Base-by-base conservation (phyloP, 1,140 invertebrate genomes). In the Apis dorsata region DNA sequence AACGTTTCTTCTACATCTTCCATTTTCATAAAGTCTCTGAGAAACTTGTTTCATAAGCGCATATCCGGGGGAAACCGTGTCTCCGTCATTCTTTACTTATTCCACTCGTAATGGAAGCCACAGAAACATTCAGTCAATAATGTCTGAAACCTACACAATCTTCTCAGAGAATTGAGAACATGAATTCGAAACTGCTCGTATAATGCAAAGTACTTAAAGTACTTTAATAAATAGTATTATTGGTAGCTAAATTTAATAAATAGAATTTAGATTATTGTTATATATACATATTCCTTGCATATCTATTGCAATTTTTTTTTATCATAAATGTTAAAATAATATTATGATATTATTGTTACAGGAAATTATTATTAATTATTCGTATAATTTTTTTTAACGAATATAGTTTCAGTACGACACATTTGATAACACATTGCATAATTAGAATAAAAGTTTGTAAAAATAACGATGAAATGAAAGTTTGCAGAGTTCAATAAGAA, bases 401-500 rank as follows among this genome's bases (percentile, higher is more conserved):
- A 2, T 4, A 8, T 68, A 44, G 19, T 21, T 12, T 9, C 11
- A 49, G 34, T 21, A 4, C 19, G 9, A 79, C 53, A 44, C 57
- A 65, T 83, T 86, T 66, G 68, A 75, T 72, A 57, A 66, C 34
- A 44, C 34, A 44, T 44, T 44, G 4, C 5, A 44, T 44, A 60
- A 55, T 0, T 34, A 9, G 13, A 19, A 24, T 9, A n/a, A 62
- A 85, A 75, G 55, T 81, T 77, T 19, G 19, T 19, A 66, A 49
- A 15, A 66, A 13, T 19, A 73, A 28, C n/a, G 57, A 66, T 73
- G 34, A 77, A 79, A 80, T 86, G 76, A 69, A 80, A 86, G 65
- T 53, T 77, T 68, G 65, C 5, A 55, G 57, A 21, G 66, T 53
- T 68, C 81, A 85, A 87, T 86, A 87, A 87, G 81, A 49, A 59